These are phyloP conservation scores for Pantherophis alleghaniensis DNA, from an alignment of 2,797 vertebrate species.

Conservation along the genomic window DNA sequence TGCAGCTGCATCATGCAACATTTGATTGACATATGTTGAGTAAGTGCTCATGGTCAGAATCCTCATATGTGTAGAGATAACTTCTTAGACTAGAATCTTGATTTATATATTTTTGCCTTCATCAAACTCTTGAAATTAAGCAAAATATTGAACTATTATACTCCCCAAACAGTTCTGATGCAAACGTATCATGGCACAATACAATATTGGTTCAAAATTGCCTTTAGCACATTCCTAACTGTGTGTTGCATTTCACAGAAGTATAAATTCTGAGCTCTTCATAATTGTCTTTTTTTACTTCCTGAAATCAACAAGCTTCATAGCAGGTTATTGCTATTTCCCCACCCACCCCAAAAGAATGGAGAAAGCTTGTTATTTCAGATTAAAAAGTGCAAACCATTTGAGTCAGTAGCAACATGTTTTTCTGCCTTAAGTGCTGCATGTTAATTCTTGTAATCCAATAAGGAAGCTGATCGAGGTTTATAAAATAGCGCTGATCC, in stretches of 20 bases:
- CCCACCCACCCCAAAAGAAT: neutral
- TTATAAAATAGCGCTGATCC: conserved; percentile 3
- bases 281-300: conserved; percentile 38
- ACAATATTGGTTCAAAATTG: conserved; percentile 35
- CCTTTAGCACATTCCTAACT: conserved; percentile 17
- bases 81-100: conserved; percentile 34
- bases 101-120: conserved; percentile 53
- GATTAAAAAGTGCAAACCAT: conserved; percentile 42
- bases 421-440: conserved; percentile 42
- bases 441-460: conserved; percentile 49
- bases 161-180: conserved; percentile 44
- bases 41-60: neutral
- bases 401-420: conserved; percentile 33
- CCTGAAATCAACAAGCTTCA: conserved; percentile 42
- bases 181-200: conserved; percentile 36
- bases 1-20: neutral
- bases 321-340: conserved; percentile 37
- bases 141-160: conserved; percentile 39
- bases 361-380: conserved; percentile 27
- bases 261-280: conserved; percentile 44
- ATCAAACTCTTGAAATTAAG: conserved; percentile 42
- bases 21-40: neutral
- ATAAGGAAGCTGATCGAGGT: conserved; percentile 33
- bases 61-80: neutral
- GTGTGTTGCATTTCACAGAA: conserved; percentile 35